These are phyloP conservation scores for Agrenia bidenticulata DNA, from an alignment of 2,888 invertebrate species.

Conservation along the genomic window DNA sequence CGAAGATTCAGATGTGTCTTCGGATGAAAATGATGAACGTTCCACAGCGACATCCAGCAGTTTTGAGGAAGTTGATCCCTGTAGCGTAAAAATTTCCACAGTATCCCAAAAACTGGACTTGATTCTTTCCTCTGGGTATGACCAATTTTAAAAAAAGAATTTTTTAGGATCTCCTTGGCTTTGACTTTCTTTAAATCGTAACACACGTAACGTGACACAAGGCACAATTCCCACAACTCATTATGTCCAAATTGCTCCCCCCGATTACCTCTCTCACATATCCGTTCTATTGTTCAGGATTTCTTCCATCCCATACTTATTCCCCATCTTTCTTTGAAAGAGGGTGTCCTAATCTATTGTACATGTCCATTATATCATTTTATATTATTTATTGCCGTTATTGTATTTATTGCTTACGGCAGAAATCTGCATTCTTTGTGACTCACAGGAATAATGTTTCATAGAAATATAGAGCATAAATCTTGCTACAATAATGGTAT, in stretches of 20 bases:
- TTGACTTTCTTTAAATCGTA: slow-evolving; percentile 11
- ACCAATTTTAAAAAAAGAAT: slow-evolving; percentile 16
- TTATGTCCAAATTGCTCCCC: slow-evolving; percentile 1
- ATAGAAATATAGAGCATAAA: no score
- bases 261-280: not conserved
- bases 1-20: slow-evolving; percentile 58
- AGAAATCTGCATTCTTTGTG: no score
- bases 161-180: not conserved
- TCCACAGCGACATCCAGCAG: slow-evolving; percentile 49
- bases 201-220: slow-evolving; percentile 25
- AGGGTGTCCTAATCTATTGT: not conserved
- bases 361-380: no score
- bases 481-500: no score
- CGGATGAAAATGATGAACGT: slow-evolving; percentile 61
- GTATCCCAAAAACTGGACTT: slow-evolving; percentile 11
- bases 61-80: slow-evolving; percentile 66
- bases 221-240: slow-evolving; percentile 15
- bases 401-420: no score
- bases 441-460: no score
- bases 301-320: not conserved
- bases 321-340: not conserved
- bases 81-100: slow-evolving; percentile 70
- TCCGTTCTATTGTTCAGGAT: not conserved
- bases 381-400: no score
- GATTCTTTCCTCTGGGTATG: slow-evolving; percentile 22